phyloP scores from a whole-genome alignment of 2,888 invertebrate genomes.

The Nymphalis c-album region DNA sequence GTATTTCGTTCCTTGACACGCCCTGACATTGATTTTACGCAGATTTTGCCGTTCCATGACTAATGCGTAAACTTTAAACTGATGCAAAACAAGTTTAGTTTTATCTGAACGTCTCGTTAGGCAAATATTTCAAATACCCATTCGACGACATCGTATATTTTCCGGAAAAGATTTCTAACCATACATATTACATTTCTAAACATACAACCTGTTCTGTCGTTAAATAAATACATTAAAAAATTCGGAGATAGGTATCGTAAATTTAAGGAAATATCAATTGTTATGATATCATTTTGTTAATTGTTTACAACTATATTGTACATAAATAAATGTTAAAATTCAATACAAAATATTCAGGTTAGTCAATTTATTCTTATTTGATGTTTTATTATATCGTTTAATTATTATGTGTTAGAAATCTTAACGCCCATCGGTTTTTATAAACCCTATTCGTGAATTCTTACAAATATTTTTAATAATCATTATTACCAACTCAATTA shows the following conservation, averaged over 20 bases:
- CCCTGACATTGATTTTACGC: constrained; percentile 50
- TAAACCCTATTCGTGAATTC: no score
- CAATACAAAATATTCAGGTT: no score
- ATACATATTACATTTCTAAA: neutral
- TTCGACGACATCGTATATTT: neutral
- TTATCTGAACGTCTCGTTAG: neutral
- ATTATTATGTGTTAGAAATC: no score
- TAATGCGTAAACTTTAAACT: constrained; percentile 6
- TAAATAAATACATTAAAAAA: neutral
- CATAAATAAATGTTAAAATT: no score
- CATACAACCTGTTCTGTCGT: neutral
- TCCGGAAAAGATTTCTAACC: constrained; percentile 1
- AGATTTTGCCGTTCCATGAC: constrained; percentile 38
- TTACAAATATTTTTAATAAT: no score
- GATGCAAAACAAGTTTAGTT: constrained; percentile 4
- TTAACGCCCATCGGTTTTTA: no score
- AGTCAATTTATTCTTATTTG: no score
- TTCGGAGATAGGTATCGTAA: neutral
- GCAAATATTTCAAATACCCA: neutral
- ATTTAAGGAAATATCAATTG: neutral
- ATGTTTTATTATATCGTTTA: no score
- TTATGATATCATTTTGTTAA: neutral
- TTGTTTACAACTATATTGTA: neutral
- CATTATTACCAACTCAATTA: no score
- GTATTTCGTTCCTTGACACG: constrained; percentile 41